These are phyloP conservation scores for Leptobrachium ailaonicum DNA, from an alignment of 2,113 vertebrate genomes.

Conservation along the genomic window DNA sequence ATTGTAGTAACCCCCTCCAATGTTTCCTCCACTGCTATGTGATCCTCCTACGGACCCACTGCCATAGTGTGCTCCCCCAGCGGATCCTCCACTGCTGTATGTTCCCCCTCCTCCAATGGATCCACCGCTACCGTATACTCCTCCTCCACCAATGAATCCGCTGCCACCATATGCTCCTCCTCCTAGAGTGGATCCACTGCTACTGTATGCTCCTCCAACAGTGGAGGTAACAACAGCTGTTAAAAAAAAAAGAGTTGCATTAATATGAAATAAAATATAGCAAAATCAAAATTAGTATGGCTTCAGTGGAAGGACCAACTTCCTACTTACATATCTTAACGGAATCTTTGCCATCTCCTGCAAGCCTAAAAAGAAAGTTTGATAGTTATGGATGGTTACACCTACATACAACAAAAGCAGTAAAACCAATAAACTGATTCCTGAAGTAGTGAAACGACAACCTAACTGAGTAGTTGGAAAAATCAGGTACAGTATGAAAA, in stretches of 20 bases:
- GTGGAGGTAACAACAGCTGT: neutral
- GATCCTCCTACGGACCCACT: too few relatives aligned
- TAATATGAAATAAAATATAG: too few relatives aligned
- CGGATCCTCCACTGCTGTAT: neutral
- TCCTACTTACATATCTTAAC: slow-evolving; percentile 6
- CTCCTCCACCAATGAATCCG: neutral
- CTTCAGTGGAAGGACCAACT: neutral
- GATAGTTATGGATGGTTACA: too few relatives aligned
- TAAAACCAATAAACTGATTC: too few relatives aligned
- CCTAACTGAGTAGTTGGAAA: too few relatives aligned
- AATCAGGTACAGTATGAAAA: too few relatives aligned
- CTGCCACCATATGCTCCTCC: neutral
- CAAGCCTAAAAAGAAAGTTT: slow-evolving; percentile 4
- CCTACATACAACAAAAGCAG: too few relatives aligned
- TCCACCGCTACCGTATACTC: neutral
- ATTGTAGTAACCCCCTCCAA: too few relatives aligned
- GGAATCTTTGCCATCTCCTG: slow-evolving; percentile 4
- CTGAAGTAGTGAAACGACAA: too few relatives aligned
- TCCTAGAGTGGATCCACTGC: neutral
- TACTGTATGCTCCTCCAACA: neutral
- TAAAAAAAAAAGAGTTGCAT: neutral
- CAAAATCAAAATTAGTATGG: neutral
- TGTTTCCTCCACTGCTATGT: too few relatives aligned
- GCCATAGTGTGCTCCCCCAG: too few relatives aligned
- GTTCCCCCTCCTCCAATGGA: neutral